Evolutionary conservation across 2,888 invertebrate genomes (phyloP).

Genomic region (Escarpia spicata): DNA sequence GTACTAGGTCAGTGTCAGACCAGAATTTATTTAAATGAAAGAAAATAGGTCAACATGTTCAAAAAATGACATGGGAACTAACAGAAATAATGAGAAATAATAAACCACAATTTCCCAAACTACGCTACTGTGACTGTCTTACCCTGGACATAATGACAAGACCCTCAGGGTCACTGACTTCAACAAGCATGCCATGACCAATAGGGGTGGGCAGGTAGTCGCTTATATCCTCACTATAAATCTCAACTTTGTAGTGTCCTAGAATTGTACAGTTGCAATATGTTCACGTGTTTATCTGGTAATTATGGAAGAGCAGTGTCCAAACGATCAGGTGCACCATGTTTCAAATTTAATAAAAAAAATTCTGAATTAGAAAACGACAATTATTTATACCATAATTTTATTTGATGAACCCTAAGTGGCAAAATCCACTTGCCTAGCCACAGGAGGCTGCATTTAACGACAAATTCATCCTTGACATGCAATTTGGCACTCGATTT

Average conservation of each 20-base stretch:
- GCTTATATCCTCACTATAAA: constrained; percentile 93
- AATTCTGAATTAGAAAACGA: neutral
- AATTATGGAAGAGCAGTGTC: neutral
- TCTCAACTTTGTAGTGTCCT: constrained; percentile 98
- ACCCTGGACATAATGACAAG: constrained; percentile 8
- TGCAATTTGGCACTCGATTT: no score
- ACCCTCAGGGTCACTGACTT: constrained; percentile 78
- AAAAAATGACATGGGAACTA: neutral
- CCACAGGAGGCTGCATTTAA: no score
- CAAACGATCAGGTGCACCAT: neutral
- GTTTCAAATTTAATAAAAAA: neutral
- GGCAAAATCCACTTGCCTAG: no score
- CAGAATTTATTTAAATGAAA: neutral
- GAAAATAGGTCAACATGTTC: neutral
- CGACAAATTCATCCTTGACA: no score
- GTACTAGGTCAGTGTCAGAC: no score
- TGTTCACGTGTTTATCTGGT: neutral
- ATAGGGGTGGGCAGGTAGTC: constrained; percentile 95
- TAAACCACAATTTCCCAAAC: neutral
- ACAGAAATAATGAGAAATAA: neutral
- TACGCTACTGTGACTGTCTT: neutral
- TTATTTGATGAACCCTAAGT: neutral
- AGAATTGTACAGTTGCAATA: constrained; percentile 38
- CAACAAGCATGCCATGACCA: constrained; percentile 94
- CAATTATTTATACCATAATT: neutral